Evolutionary conservation across 2,797 vertebrate genomes (phyloP).

Genomic region (Bufotes viridis): DNA sequence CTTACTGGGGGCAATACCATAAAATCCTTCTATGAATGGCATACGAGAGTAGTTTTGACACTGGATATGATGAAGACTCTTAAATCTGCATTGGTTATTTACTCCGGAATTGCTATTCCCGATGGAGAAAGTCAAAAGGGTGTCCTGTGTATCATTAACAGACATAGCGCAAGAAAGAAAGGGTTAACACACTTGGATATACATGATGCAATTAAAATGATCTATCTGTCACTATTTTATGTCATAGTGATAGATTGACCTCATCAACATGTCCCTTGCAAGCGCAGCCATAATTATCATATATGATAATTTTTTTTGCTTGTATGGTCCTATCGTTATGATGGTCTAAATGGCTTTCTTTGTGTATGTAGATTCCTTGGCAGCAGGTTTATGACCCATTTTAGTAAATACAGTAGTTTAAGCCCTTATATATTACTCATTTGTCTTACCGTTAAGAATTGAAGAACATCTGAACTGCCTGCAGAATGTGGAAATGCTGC

Average conservation of each 20-base stretch:
- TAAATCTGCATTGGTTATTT: not conserved
- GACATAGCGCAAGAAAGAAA: not conserved
- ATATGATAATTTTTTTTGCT: slow-evolving; percentile 52
- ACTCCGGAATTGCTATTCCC: not conserved
- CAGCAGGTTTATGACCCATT: slow-evolving; percentile 41
- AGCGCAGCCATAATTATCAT: slow-evolving; percentile 49
- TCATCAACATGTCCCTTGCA: slow-evolving; percentile 47
- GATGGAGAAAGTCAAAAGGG: not conserved
- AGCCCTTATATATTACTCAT: not conserved
- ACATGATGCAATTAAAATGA: slow-evolving; percentile 48
- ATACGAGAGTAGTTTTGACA: not conserved
- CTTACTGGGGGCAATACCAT: not conserved
- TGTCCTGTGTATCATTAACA: not conserved
- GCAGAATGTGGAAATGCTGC: not conserved
- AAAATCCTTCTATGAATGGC: not conserved
- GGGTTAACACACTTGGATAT: slow-evolving; percentile 30
- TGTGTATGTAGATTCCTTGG: slow-evolving; percentile 18
- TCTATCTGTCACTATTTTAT: slow-evolving; percentile 43
- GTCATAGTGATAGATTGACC: slow-evolving; percentile 59
- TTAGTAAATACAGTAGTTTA: slow-evolving; percentile 23
- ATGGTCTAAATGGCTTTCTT: slow-evolving; percentile 50
- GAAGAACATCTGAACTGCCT: not conserved
- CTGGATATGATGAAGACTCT: not conserved
- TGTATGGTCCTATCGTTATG: slow-evolving; percentile 35
- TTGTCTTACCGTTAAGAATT: slow-evolving; percentile 7